phyloP scores from a whole-genome alignment of 2,888 invertebrate species.

The Xestia c-nigrum region DNA sequence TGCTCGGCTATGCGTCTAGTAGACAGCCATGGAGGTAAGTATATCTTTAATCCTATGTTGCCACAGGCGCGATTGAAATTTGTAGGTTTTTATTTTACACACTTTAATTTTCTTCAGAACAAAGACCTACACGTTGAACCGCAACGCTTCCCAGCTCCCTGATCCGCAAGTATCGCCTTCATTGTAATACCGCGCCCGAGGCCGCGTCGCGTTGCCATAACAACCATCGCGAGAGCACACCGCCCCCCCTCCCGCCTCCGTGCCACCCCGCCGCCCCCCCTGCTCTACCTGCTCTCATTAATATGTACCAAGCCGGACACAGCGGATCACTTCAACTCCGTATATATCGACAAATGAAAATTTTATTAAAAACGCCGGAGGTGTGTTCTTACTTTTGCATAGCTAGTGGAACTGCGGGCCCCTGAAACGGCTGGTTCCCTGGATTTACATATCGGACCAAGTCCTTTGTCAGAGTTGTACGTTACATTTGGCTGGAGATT shows the following conservation, averaged over 20 bases:
- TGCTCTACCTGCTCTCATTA: constrained; percentile 85
- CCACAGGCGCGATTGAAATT: background rate
- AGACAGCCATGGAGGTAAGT: background rate
- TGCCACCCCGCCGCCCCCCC: constrained; percentile 56
- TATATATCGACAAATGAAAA: constrained; percentile 75
- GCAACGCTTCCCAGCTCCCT: constrained; percentile 64
- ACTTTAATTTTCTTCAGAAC: constrained; percentile 4
- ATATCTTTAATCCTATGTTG: background rate
- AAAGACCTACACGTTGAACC: constrained; percentile 36
- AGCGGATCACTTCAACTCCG: constrained; percentile 78
- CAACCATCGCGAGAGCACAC: constrained; percentile 74
- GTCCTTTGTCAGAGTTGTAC: constrained; percentile 44
- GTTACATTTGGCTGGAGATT: constrained; percentile 9
- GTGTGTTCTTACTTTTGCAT: constrained; percentile 55
- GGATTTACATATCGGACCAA: constrained; percentile 49
- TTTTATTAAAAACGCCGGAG: constrained; percentile 70
- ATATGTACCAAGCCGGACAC: constrained; percentile 88
- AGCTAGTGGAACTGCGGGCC: constrained; percentile 20
- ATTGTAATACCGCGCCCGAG: constrained; percentile 85
- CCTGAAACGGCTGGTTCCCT: constrained; percentile 33
- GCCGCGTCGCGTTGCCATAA: constrained; percentile 88
- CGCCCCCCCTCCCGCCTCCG: constrained; percentile 67
- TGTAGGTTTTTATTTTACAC: background rate
- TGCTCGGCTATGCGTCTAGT: background rate
- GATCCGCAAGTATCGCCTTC: constrained; percentile 80